phyloP scores from a whole-genome alignment of 1,140 invertebrate genomes.

The Chelonus insularis region DNA sequence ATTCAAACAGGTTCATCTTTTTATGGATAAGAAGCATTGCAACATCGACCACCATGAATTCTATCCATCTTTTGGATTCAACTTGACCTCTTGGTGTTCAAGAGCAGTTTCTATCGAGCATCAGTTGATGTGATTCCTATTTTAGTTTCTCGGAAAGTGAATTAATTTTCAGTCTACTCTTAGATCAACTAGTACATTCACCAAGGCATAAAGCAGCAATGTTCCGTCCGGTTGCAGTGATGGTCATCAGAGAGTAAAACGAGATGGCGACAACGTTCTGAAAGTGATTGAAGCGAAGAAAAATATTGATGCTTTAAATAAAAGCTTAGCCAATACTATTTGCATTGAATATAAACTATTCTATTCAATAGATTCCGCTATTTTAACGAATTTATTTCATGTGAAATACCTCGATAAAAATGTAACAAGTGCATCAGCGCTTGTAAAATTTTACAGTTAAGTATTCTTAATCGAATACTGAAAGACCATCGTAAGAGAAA shows the following conservation, averaged over 20 bases:
- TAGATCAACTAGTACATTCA: constrained; percentile 3
- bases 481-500: constrained; percentile 6
- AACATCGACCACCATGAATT: too few species aligned
- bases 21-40: too few species aligned
- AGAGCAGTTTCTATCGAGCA: too few species aligned
- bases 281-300: constrained; percentile 21
- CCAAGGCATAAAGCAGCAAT: constrained; percentile 31
- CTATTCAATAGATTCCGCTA: background rate
- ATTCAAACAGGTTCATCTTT: too few species aligned
- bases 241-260: constrained; percentile 34
- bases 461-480: background rate
- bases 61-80: too few species aligned
- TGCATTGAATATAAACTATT: background rate
- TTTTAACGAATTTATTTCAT: too few species aligned
- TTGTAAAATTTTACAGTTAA: too few species aligned
- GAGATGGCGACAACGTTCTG: constrained; percentile 33
- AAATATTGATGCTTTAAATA: constrained; percentile 13
- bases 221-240: constrained; percentile 34
- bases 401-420: too few species aligned
- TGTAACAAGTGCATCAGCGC: too few species aligned
- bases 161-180: constrained; percentile 3
- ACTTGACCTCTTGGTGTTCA: too few species aligned
- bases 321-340: background rate
- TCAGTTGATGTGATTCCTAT: too few species aligned
- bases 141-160: background rate